These are phyloP conservation scores for Petrosia ficiformis DNA, from an alignment of 37 sponge, comb jelly and placozoan species.

Conservation along the genomic window DNA sequence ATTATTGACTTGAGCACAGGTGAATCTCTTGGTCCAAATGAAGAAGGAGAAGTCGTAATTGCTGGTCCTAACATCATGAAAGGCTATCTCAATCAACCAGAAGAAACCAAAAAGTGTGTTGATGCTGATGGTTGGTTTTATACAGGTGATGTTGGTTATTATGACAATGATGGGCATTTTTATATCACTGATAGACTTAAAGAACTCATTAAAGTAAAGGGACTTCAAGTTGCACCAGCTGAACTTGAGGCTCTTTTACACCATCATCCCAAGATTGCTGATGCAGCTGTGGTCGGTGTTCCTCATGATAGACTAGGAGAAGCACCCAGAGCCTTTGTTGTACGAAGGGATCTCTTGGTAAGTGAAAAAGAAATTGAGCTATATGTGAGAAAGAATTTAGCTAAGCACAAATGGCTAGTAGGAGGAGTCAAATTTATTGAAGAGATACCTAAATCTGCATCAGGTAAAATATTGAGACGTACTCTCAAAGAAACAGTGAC, in stretches of 20 bases:
- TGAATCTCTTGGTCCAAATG: slow-evolving; percentile 13
- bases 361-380: slow-evolving; percentile 54
- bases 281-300: slow-evolving; percentile 84
- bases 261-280: slow-evolving; percentile 75
- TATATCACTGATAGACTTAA: slow-evolving; percentile 88
- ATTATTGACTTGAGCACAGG: slow-evolving; percentile 64
- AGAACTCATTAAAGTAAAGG: slow-evolving; percentile 94
- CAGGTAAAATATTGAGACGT: slow-evolving; percentile 83
- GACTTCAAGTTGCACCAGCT: slow-evolving; percentile 90
- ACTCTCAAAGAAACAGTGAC: slow-evolving; percentile 27
- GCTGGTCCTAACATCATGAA: slow-evolving; percentile 86
- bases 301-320: slow-evolving; percentile 82
- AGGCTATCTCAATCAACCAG: slow-evolving; percentile 80
- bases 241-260: slow-evolving; percentile 82
- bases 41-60: slow-evolving; percentile 75
- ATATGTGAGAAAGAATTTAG: slow-evolving; percentile 51
- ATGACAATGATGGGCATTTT: slow-evolving; percentile 76
- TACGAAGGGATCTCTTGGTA: slow-evolving; percentile 46
- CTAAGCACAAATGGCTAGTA: slow-evolving; percentile 68
- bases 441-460: slow-evolving; percentile 76
- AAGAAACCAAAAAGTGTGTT: slow-evolving; percentile 54
- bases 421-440: slow-evolving; percentile 81
- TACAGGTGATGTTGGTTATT: slow-evolving; percentile 83
- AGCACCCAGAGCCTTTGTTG: slow-evolving; percentile 88
- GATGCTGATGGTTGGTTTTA: slow-evolving; percentile 79